Evolutionary conservation across 2,797 vertebrate species (phyloP).

Genomic region (Furcifer pardalis): DNA sequence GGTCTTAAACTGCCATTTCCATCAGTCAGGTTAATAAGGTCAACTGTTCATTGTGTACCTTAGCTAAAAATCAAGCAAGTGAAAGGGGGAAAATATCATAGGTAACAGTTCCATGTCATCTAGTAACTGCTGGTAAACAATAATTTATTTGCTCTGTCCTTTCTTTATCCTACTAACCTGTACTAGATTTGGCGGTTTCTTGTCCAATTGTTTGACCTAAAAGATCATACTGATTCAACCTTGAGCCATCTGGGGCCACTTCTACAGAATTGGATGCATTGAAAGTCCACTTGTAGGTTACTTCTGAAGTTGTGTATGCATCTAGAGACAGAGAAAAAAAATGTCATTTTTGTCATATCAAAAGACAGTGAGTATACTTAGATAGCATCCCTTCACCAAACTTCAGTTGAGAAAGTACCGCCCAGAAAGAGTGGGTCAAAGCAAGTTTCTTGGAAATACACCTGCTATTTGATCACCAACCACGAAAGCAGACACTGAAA

Average conservation of each 20-base stretch:
- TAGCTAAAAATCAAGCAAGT: neutral
- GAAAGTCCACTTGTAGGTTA: constrained; percentile 93
- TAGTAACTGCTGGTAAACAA: neutral
- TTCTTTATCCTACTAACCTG: constrained; percentile 80
- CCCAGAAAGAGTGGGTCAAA: no score
- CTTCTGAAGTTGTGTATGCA: constrained; percentile 93
- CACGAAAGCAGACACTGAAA: no score
- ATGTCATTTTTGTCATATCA: neutral
- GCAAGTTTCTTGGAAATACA: no score
- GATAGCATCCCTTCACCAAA: no score
- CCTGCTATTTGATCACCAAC: no score
- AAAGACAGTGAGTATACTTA: constrained; percentile 16
- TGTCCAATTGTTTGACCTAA: constrained; percentile 91
- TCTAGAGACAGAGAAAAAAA: constrained; percentile 75
- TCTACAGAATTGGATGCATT: constrained; percentile 92
- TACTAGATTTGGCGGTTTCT: constrained; percentile 93
- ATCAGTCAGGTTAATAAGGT: neutral
- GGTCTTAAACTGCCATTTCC: neutral
- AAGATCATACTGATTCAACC: constrained; percentile 94
- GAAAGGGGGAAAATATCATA: neutral
- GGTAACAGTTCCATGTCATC: neutral
- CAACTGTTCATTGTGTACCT: neutral
- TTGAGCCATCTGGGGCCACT: constrained; percentile 91
- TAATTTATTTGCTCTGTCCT: neutral
- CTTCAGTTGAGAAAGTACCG: no score